Conservation (phyloP, 2,113 vertebrate genomes). For the Pavo muticus region DNA sequence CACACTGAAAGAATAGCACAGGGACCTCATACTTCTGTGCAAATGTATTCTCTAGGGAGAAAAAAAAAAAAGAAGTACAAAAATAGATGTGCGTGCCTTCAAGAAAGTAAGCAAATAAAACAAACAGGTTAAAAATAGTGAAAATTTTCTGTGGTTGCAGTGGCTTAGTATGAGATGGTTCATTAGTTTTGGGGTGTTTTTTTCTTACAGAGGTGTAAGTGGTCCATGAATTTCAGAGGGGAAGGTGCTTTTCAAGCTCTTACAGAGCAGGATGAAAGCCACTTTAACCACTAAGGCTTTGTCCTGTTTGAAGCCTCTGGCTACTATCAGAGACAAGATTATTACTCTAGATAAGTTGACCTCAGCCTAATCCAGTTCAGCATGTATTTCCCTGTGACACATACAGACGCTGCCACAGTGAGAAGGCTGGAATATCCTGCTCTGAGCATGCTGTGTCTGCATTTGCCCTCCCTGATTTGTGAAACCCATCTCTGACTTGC, state of each 20-base stretch:
- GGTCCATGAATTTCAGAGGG: neutral
- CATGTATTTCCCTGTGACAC: constrained; percentile 32
- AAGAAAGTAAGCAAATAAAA: neutral
- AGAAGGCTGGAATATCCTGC: constrained; percentile 45
- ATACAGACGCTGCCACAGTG: neutral
- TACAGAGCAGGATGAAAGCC: neutral
- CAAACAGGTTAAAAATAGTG: neutral
- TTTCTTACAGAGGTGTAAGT: neutral
- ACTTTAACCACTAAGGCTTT: neutral
- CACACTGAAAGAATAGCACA: neutral
- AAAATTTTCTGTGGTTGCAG: neutral
- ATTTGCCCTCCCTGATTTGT: neutral
- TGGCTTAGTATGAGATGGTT: neutral
- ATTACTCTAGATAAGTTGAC: neutral
- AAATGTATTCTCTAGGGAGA: neutral
- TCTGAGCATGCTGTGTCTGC: neutral
- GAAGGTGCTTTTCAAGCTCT: neutral
- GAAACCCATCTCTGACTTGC: neutral
- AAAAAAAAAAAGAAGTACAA: neutral
- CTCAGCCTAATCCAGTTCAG: neutral
- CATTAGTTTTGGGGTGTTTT: neutral
- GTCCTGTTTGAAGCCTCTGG: constrained; percentile 20
- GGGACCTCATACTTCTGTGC: neutral
- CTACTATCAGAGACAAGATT: constrained; percentile 24
- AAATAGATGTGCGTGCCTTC: neutral